phyloP scores from a whole-genome alignment of 2,113 vertebrate species.

The Psophia crepitans region DNA sequence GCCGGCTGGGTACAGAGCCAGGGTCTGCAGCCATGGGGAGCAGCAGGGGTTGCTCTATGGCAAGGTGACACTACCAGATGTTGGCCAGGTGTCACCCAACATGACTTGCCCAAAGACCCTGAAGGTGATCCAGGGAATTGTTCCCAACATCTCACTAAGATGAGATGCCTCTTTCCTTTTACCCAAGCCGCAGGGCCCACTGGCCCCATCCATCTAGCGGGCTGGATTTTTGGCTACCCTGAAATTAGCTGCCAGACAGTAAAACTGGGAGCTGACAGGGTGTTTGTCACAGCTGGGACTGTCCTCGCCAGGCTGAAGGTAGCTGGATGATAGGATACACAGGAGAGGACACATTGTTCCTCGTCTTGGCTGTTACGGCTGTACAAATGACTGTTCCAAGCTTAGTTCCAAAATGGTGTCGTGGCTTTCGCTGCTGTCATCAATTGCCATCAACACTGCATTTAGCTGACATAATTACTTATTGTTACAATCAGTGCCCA shows the following conservation, averaged over 20 bases:
- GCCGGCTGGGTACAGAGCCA: not conserved
- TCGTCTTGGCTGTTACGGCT: slow-evolving; percentile 5
- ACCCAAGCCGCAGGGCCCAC: not conserved
- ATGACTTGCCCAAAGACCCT: not conserved
- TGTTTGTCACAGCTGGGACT: slow-evolving; percentile 35
- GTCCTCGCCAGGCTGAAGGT: slow-evolving; percentile 18
- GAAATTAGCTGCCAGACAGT: not conserved
- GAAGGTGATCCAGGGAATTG: not conserved
- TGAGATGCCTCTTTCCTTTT: not conserved
- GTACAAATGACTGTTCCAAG: slow-evolving; percentile 63
- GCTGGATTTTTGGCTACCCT: not conserved
- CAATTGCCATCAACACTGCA: slow-evolving; percentile 68
- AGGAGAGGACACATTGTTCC: slow-evolving; percentile 51
- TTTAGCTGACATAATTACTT: slow-evolving; percentile 76
- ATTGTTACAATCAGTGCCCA: slow-evolving; percentile 73
- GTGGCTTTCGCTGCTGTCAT: slow-evolving; percentile 65
- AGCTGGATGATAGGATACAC: slow-evolving; percentile 45
- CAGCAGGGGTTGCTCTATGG: not conserved
- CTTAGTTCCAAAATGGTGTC: slow-evolving; percentile 64
- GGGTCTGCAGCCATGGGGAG: not conserved
- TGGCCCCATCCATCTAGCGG: not conserved
- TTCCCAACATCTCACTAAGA: not conserved
- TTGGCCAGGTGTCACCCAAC: not conserved
- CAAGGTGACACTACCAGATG: not conserved
- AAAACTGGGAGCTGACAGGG: not conserved